These are phyloP conservation scores for Drosophila orosa DNA, from an alignment of 1,140 invertebrate species.

Conservation along the genomic window DNA sequence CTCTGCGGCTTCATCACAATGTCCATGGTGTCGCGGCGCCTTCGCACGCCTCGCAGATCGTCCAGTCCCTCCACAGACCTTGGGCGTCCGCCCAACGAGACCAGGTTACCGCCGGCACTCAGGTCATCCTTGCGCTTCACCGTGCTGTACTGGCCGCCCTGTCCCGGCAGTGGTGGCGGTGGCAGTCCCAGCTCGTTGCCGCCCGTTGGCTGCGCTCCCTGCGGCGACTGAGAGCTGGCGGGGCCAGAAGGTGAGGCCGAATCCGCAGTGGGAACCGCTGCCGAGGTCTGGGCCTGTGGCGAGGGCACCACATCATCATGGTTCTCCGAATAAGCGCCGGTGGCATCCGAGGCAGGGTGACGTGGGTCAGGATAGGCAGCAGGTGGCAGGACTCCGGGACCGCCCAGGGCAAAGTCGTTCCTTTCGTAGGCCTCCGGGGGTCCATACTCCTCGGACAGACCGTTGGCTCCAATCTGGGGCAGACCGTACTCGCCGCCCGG, in stretches of 20 bases:
- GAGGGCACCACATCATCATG: slow-evolving; percentile 91
- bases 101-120: slow-evolving; percentile 91
- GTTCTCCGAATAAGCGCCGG: slow-evolving; percentile 91
- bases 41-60: slow-evolving; percentile 88
- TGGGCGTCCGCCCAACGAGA: slow-evolving; percentile 92
- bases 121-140: slow-evolving; percentile 91
- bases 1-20: slow-evolving; percentile 87
- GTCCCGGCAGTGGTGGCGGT: slow-evolving; percentile 91
- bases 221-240: slow-evolving; percentile 89
- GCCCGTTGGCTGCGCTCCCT: slow-evolving; percentile 39
- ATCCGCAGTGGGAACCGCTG: slow-evolving; percentile 84
- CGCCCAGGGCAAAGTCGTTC: slow-evolving; percentile 90
- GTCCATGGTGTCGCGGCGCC: slow-evolving; percentile 87
- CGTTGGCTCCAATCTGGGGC: slow-evolving; percentile 86
- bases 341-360: slow-evolving; percentile 91
- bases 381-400: slow-evolving; percentile 87
- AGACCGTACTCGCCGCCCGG: slow-evolving; percentile 88
- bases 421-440: slow-evolving; percentile 87
- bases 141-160: slow-evolving; percentile 90
- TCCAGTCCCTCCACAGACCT: slow-evolving; percentile 90
- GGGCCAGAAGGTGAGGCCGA: slow-evolving; percentile 73
- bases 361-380: slow-evolving; percentile 92
- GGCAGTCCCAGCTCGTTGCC: slow-evolving; percentile 89
- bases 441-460: slow-evolving; percentile 88
- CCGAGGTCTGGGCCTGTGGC: slow-evolving; percentile 89